Conservation (phyloP, 2,888 invertebrate species). For the Pocota personata region DNA sequence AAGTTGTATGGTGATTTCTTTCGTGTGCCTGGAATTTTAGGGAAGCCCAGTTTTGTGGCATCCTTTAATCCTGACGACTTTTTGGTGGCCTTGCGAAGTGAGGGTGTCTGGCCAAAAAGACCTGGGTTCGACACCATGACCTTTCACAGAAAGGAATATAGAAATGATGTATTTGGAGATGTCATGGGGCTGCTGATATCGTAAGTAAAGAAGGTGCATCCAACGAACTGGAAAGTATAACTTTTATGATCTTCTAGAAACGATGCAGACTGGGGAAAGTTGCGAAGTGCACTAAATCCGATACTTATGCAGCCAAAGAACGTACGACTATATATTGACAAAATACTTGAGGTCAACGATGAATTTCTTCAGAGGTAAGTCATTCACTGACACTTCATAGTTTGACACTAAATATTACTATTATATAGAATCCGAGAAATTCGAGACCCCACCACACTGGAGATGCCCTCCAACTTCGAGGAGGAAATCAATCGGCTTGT, state of each 20-base stretch:
- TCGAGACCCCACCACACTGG: conserved; percentile 76
- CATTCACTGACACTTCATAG: neutral
- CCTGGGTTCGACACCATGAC: conserved; percentile 80
- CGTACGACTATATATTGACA: conserved; percentile 83
- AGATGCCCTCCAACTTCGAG: conserved; percentile 83
- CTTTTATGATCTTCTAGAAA: conserved; percentile 82
- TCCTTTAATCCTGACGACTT: conserved; percentile 84
- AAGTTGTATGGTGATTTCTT: conserved; percentile 81
- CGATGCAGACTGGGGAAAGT: conserved; percentile 86
- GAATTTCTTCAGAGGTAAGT: conserved; percentile 79
- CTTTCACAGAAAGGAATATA: conserved; percentile 80
- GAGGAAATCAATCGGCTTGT: conserved; percentile 84
- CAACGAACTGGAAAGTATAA: conserved; percentile 52
- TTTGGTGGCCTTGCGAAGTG: conserved; percentile 82
- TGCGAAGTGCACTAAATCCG: conserved; percentile 87
- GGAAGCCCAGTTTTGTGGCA: conserved; percentile 78
- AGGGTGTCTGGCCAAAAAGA: conserved; percentile 83
- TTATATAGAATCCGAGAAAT: conserved; percentile 79
- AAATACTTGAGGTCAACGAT: conserved; percentile 82
- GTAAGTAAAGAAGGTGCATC: conserved; percentile 50
- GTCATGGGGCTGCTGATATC: conserved; percentile 74
- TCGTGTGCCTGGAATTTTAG: conserved; percentile 80
- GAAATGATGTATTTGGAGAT: conserved; percentile 74
- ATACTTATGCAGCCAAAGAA: conserved; percentile 85
- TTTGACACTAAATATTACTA: neutral